A percentile compares a stretch with the other conserved stretches of the same genome.
phyloP scores from a whole-genome alignment of 2,113 vertebrate species.

The Amphilophus citrinellus region DNA sequence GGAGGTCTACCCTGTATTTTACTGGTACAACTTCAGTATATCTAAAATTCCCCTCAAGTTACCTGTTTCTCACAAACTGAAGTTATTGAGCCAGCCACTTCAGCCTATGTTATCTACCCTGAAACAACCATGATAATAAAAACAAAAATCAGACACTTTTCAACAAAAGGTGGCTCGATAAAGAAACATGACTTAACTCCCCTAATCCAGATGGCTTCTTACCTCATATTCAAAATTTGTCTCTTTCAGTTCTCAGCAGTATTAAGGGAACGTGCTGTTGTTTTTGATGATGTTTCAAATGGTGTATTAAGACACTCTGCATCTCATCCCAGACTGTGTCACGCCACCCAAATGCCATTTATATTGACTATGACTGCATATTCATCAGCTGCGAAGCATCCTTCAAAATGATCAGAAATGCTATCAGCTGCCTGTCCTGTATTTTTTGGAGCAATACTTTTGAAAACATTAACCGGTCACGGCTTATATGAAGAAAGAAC shows the following conservation, averaged over 20 bases:
- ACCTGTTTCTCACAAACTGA: neutral
- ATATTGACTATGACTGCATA: neutral
- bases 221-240: neutral
- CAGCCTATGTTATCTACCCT: neutral
- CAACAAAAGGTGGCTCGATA: neutral
- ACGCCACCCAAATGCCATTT: neutral
- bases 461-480: neutral
- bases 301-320: neutral
- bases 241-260: neutral
- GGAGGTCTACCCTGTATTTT: neutral
- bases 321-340: neutral
- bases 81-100: neutral
- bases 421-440: neutral
- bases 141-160: neutral
- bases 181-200: neutral
- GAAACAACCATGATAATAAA: neutral
- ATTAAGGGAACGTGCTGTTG: neutral
- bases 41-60: neutral
- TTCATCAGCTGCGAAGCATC: neutral
- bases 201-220: neutral
- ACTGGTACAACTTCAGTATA: neutral
- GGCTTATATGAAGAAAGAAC: neutral
- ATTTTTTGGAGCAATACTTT: neutral
- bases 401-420: neutral
- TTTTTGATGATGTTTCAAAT: neutral